Conservation (phyloP, 2,888 invertebrate genomes). For the Hylaea fasciaria region DNA sequence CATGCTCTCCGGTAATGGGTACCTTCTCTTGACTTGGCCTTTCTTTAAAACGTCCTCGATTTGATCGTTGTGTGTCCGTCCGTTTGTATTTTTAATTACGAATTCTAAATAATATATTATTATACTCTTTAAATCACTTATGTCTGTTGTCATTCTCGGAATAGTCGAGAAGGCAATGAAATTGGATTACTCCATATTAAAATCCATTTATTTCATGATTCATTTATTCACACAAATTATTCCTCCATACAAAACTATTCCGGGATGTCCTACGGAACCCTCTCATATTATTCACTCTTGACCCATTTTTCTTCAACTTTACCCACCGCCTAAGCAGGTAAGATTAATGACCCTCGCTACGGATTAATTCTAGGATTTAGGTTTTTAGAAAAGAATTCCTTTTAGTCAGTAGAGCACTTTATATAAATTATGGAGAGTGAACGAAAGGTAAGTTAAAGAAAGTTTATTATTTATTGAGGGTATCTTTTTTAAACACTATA, state of each 20-base stretch:
- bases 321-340: constrained; percentile 12
- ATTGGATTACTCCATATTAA: neutral
- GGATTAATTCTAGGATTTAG: constrained; percentile 16
- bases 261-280: constrained; percentile 7
- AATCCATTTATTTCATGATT: neutral
- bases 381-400: constrained; percentile 4
- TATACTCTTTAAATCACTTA: too few species aligned
- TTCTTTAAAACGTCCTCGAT: too few species aligned
- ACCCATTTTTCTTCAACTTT: constrained; percentile 9
- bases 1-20: too few species aligned
- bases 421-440: constrained; percentile 4
- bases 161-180: too few species aligned
- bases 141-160: too few species aligned
- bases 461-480: too few species aligned
- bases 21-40: too few species aligned
- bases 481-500: too few species aligned
- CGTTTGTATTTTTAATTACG: too few species aligned
- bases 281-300: neutral
- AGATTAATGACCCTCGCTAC: constrained; percentile 13
- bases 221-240: neutral
- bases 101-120: too few species aligned
- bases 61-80: too few species aligned
- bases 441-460: too few species aligned
- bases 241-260: neutral
- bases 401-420: neutral